A percentile compares a stretch with the other conserved stretches of the same genome.
Conservation (phyloP, 2,113 vertebrate genomes). For the Nyctereutes procyonoides region DNA sequence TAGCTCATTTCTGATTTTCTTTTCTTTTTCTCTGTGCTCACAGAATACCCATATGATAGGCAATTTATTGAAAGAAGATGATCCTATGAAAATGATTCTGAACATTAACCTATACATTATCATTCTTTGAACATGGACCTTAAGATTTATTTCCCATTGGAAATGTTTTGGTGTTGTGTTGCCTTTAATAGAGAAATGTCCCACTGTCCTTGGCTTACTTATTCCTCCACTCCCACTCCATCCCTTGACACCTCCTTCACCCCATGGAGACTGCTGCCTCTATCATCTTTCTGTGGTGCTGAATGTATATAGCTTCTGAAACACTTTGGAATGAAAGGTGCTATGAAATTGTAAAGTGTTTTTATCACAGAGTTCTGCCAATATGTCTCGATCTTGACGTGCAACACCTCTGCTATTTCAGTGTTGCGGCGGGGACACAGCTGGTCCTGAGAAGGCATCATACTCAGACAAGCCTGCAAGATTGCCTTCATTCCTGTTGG, state of each 20-base stretch:
- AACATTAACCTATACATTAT: neutral
- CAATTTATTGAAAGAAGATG: neutral
- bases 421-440: slow-evolving; percentile 75
- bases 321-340: slow-evolving; percentile 81
- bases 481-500: neutral
- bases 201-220: neutral
- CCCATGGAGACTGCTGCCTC: slow-evolving; percentile 29
- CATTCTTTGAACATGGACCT: neutral
- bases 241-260: slow-evolving; percentile 65
- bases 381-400: slow-evolving; percentile 71
- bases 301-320: slow-evolving; percentile 72
- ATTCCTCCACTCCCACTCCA: neutral
- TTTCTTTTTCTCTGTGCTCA: slow-evolving; percentile 8
- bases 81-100: neutral
- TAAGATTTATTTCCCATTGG: neutral
- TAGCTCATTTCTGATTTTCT: slow-evolving; percentile 9
- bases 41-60: neutral
- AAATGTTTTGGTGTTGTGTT: neutral
- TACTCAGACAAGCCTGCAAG: slow-evolving; percentile 59
- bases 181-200: slow-evolving; percentile 56
- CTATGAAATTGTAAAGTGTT: slow-evolving; percentile 80
- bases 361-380: slow-evolving; percentile 81
- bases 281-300: slow-evolving; percentile 74
- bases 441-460: neutral
- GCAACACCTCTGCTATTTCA: slow-evolving; percentile 84